Base-by-base conservation (phyloP, 35 echinoderm and acorn worm genomes). In the Heliocidaris tuberculata region DNA sequence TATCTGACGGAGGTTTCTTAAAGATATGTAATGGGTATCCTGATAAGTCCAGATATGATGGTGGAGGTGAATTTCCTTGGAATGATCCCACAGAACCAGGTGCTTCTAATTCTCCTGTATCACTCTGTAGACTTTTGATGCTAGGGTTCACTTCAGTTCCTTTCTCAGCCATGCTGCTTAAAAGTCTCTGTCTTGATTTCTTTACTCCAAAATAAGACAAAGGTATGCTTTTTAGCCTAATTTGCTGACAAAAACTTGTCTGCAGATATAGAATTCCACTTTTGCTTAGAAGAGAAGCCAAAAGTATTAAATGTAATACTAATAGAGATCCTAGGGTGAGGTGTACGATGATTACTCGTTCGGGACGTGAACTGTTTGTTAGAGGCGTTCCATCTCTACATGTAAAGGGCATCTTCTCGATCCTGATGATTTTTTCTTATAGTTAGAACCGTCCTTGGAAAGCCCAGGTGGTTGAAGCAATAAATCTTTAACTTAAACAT, bases 111-210 rank as follows among this genome's bases (percentile, higher is more conserved):
- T 93, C 50, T 13, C 91, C 91, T 52, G 91, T 50, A n/a, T 93
- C 91, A 93, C 91, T 93, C 29, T 59, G 91, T 6, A 93, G 50
- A n/a, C 91, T 93, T 93, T 31, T 93, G 27, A 93, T 93, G 50
- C 91, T 93, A 31, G 91, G 48, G 31, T 13, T 48, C 9, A 48
- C 50, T 9, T 93, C 50, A 31, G 16, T 19, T 48, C 50, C 50
- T 59, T 93, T 59, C 91, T 49, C 91, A 0, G 50, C 50, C 91
- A 93, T 93, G 65, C 65, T 78, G 65, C 65, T 78, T n/a, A 27
- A 17, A 78, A 78, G 27, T 78, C 21, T n/a, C 15, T 78, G 65
- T 78, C 65, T 78, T 19, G 65, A 78, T n/a, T 78, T 78, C 4
- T 78, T 78, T 8, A 78, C 27, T 78, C 27, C 27, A 2, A 78